Evolutionary conservation across 2,797 vertebrate species (phyloP).

Genomic region (Scolopax rusticola): DNA sequence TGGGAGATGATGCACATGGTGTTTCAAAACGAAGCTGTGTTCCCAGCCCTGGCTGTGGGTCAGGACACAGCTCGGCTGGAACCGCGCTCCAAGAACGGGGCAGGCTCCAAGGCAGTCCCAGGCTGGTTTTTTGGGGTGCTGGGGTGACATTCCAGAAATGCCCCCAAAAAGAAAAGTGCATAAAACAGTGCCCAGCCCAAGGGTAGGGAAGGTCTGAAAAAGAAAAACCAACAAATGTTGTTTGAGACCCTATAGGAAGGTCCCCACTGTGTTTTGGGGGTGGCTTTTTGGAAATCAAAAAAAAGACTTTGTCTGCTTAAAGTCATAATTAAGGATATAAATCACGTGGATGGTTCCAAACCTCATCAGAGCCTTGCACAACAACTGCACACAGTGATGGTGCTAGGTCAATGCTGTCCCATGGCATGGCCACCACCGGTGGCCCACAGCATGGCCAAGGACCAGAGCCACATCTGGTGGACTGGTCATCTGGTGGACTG

Average conservation of each 20-base stretch:
- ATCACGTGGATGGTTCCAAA: neutral
- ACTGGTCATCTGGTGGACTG: no score
- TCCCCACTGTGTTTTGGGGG: fast-evolving
- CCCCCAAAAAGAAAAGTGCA: neutral
- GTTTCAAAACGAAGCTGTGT: neutral
- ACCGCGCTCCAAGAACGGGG: neutral
- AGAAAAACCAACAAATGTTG: neutral
- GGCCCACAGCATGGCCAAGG: fast-evolving
- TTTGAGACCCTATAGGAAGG: neutral
- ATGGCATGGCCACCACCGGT: fast-evolving
- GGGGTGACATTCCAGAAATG: neutral
- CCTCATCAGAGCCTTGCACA: neutral
- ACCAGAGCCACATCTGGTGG: fast-evolving
- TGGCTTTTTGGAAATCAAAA: neutral
- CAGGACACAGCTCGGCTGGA: neutral
- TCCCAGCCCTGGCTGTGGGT: neutral
- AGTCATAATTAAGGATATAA: neutral
- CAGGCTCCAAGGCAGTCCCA: neutral
- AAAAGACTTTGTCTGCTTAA: neutral
- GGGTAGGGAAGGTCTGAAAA: neutral
- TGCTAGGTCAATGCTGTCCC: neutral
- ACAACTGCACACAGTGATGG: fast-evolving
- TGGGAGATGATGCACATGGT: neutral
- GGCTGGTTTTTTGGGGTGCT: neutral
- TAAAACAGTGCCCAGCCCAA: neutral